Percentiles rank a stretch among this genome's conserved stretches.
Conservation (phyloP, 2,888 invertebrate species). For the Criorhina ranunculi region DNA sequence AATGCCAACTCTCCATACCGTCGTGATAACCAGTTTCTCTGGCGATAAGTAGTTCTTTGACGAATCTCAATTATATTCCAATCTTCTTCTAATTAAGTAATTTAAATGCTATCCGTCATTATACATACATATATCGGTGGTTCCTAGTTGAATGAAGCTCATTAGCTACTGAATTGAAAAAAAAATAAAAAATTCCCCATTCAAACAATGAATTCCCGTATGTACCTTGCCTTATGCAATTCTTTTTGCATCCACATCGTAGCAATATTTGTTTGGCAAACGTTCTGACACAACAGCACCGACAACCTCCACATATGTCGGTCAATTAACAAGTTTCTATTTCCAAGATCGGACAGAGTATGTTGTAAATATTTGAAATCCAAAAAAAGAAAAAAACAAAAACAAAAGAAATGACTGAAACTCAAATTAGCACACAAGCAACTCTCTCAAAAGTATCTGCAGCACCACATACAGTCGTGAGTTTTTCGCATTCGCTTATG, state of each 20-base stretch:
- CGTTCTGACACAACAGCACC: constrained; percentile 35
- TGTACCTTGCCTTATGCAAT: constrained; percentile 11
- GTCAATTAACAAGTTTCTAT: constrained; percentile 48
- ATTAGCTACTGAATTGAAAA: too few species aligned
- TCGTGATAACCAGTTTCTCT: too few species aligned
- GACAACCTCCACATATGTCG: constrained; percentile 32
- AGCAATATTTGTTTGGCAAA: constrained; percentile 34
- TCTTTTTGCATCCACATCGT: neutral
- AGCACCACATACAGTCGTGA: constrained; percentile 11
- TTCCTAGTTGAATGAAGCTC: too few species aligned
- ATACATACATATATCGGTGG: too few species aligned
- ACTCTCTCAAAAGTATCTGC: constrained; percentile 39
- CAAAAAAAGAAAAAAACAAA: constrained; percentile 20
- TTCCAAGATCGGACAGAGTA: constrained; percentile 5
- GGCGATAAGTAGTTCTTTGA: too few species aligned
- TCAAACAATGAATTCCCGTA: constrained; percentile 1
- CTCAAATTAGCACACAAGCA: constrained; percentile 53
- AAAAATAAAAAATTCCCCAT: neutral
- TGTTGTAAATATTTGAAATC: constrained; percentile 44
- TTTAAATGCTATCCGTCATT: too few species aligned
- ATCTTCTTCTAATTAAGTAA: too few species aligned
- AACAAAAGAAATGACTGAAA: constrained; percentile 50
- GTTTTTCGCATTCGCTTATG: constrained; percentile 44
- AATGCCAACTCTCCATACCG: too few species aligned
- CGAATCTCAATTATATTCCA: too few species aligned